Evolutionary conservation across 1,140 invertebrate genomes (phyloP).

Genomic region (Zeugodacus cucurbitae): DNA sequence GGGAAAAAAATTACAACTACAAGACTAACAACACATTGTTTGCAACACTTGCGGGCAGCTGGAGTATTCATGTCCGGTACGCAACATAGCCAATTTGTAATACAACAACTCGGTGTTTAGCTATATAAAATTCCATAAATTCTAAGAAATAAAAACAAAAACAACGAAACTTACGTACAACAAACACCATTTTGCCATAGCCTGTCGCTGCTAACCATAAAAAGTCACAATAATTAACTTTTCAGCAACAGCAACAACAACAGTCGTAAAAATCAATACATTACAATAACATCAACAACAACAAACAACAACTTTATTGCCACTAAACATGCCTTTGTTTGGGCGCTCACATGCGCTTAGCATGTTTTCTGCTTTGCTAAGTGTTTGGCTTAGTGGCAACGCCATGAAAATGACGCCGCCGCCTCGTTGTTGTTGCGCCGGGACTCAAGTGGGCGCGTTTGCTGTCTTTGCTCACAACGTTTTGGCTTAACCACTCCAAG

Average conservation of each 20-base stretch:
- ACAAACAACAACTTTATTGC: neutral
- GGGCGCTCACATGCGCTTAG: neutral
- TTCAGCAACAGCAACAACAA: neutral
- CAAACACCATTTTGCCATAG: neutral
- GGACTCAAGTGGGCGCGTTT: conserved; percentile 26
- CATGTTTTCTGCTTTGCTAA: neutral
- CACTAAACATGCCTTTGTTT: neutral
- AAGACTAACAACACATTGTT: neutral
- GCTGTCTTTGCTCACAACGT: neutral
- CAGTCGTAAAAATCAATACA: neutral
- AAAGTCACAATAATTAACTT: conserved; percentile 16
- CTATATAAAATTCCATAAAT: conserved; percentile 30
- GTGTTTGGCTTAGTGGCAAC: neutral
- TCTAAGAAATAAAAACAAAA: neutral
- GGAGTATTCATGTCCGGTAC: neutral
- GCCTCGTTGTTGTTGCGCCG: neutral
- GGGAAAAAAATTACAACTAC: neutral
- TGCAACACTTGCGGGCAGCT: neutral
- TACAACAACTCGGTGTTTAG: neutral
- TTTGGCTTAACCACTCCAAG: neutral
- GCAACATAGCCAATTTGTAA: conserved; percentile 10
- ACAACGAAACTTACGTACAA: neutral
- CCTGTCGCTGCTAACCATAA: neutral
- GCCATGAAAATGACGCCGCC: neutral
- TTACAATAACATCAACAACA: neutral